Evolutionary conservation across 2,113 vertebrate species (phyloP).

Genomic region (Hippolais icterina): DNA sequence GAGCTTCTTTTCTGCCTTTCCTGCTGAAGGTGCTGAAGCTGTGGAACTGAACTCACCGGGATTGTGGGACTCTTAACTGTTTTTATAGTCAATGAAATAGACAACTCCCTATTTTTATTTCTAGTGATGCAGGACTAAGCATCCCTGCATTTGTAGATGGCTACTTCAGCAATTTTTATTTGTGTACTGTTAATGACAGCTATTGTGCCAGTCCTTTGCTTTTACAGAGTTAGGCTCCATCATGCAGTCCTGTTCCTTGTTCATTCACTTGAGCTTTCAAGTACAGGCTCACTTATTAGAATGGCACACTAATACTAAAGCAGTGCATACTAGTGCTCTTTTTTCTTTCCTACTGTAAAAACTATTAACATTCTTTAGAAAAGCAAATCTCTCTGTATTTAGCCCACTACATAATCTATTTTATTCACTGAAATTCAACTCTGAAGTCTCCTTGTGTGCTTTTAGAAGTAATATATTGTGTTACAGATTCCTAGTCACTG

Average conservation of each 20-base stretch:
- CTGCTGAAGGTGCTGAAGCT: neutral
- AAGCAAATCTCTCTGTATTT: neutral
- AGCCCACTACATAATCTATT: neutral
- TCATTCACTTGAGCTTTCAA: neutral
- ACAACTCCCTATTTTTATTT: neutral
- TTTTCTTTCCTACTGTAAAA: neutral
- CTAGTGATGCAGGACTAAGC: neutral
- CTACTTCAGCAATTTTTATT: neutral
- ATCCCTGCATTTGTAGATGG: neutral
- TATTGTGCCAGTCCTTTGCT: neutral
- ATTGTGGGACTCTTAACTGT: neutral
- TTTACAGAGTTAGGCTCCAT: neutral
- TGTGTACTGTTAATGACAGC: neutral
- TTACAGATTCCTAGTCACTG: neutral
- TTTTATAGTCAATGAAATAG: neutral
- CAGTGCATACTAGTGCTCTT: accelerated
- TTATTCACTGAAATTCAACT: neutral
- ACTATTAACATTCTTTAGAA: neutral
- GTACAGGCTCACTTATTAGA: neutral
- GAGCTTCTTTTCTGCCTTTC: slow-evolving; percentile 46
- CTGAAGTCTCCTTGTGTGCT: neutral
- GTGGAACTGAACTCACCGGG: neutral
- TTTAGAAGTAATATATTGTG: neutral
- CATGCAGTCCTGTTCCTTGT: neutral
- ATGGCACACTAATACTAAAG: neutral